Evolutionary conservation across 37 sponge, comb jelly and placozoan genomes (phyloP), one percentile per base, ranked within the genome.

Genomic region (Chondrilla cf. caribensis): DNA sequence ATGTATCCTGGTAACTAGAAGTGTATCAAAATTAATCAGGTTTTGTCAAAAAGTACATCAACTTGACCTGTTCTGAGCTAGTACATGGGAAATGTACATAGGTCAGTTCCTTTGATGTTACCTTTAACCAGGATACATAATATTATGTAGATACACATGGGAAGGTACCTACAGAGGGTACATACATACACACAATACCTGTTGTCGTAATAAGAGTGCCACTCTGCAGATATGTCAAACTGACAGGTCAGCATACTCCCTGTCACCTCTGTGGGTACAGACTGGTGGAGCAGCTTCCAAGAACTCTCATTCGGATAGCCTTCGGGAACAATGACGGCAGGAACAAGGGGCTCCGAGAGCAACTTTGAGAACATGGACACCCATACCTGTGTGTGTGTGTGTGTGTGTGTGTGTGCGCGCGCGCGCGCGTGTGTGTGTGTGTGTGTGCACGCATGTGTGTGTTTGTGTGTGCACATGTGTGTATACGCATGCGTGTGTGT

Each of bases 171-270:
- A n/a, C n/a, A n/a, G n/a, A n/a, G n/a, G n/a, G n/a, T n/a, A 79
- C 18, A 73, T n/a, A 77, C 70, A 77, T 31, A 55, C 57, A 38
- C 9, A 38, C 14, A 26, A 24, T 28, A 93, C 94, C 90, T 80
- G 84, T 85, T 62, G 58, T 93, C 94, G 79, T 85, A 90, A 29
- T 93, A 93, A 33, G 80, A 82, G 29, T 87, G 77, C 94, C 94
- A 93, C 42, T 93, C 94, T 19, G 90, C 60, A 9, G 88, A 87
- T 84, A 90, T 88, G 73, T 93, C 94, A 76, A 51, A 84, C 19
- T 77, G 73, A 60, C 90, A 93, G 14, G 90, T 93, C 57, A 93
- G 77, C 0, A 90, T 77, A 38, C 94, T 90, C 2, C 94, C 94
- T 19, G 90, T 90, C 58, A 90, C 21, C 83, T 90, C 94, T n/a